Percentiles rank a stretch among this genome's conserved stretches.
Evolutionary conservation across 2,113 vertebrate genomes (phyloP).

Genomic region (Sylvilagus bachmani): DNA sequence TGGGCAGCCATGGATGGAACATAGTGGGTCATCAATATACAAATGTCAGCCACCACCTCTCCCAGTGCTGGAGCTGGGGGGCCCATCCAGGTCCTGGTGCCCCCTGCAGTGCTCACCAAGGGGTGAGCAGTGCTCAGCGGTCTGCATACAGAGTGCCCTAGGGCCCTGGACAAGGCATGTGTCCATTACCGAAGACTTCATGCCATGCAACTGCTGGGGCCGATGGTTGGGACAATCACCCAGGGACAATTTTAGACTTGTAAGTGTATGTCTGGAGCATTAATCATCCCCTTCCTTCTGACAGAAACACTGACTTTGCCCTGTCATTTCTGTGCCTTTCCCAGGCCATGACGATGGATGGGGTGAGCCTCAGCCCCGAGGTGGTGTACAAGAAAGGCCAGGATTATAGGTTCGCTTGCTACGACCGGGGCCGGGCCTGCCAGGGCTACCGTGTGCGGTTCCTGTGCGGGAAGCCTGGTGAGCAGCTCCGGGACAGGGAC

Average conservation of each 20-base stretch:
- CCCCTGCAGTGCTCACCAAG: rapidly evolving
- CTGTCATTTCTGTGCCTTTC: constrained; percentile 58
- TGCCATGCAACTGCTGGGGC: background rate
- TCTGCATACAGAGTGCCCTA: rapidly evolving
- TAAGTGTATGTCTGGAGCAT: background rate
- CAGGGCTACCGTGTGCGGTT: constrained; percentile 95
- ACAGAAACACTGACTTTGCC: background rate
- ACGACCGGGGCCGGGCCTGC: constrained; percentile 92
- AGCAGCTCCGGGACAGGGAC: background rate
- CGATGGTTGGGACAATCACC: background rate
- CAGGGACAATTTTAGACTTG: constrained; percentile 31
- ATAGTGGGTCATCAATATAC: rapidly evolving
- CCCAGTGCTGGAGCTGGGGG: background rate
- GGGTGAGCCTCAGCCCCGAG: constrained; percentile 90
- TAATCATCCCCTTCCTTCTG: background rate
- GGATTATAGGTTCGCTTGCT: constrained; percentile 95
- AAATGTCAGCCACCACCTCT: rapidly evolving
- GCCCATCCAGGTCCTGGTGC: background rate
- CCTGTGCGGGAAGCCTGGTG: constrained; percentile 96
- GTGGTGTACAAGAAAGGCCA: constrained; percentile 94
- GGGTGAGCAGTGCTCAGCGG: rapidly evolving
- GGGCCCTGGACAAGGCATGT: background rate
- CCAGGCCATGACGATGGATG: constrained; percentile 92
- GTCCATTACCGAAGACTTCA: background rate
- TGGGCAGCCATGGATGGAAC: background rate